These are phyloP conservation scores for Takifugu ocellatus DNA, from an alignment of 2,797 vertebrate genomes.

Conservation along the genomic window DNA sequence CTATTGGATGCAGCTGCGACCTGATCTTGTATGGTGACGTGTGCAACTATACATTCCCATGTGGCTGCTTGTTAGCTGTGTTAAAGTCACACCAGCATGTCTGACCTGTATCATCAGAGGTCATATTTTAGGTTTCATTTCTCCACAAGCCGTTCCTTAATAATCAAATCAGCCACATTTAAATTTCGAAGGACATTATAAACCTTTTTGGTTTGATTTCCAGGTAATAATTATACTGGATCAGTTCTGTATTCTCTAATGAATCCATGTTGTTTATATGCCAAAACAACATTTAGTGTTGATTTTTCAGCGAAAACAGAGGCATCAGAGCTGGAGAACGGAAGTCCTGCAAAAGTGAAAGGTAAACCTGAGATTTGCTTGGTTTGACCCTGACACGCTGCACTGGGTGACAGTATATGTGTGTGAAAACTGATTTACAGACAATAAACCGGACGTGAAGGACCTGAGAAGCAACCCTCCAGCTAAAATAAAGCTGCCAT, in stretches of 20 bases:
- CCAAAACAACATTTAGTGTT: not conserved
- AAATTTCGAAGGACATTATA: too few species aligned
- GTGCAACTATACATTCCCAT: constrained; percentile 9
- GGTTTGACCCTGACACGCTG: not conserved
- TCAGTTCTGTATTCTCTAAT: not conserved
- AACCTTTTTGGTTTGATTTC: too few species aligned
- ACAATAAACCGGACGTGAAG: constrained; percentile 66
- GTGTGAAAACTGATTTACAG: constrained; percentile 31
- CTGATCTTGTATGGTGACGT: constrained; percentile 21
- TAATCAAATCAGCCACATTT: too few species aligned
- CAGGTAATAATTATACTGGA: too few species aligned
- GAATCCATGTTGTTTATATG: not conserved
- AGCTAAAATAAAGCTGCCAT: constrained; percentile 74
- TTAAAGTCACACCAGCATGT: too few species aligned
- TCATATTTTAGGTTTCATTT: too few species aligned
- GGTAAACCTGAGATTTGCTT: constrained; percentile 33
- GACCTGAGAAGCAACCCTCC: constrained; percentile 74
- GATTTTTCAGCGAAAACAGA: constrained; percentile 51
- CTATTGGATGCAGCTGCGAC: constrained; percentile 39
- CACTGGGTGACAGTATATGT: too few species aligned
- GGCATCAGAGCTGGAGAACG: constrained; percentile 61
- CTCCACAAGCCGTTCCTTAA: too few species aligned
- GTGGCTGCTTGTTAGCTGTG: constrained; percentile 1
- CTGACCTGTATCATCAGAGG: too few species aligned
- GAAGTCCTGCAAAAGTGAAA: constrained; percentile 51